Percentiles rank a stretch among this genome's conserved stretches.
Evolutionary conservation across 1,140 invertebrate genomes (phyloP).

Genomic region (Agrilus planipennis): DNA sequence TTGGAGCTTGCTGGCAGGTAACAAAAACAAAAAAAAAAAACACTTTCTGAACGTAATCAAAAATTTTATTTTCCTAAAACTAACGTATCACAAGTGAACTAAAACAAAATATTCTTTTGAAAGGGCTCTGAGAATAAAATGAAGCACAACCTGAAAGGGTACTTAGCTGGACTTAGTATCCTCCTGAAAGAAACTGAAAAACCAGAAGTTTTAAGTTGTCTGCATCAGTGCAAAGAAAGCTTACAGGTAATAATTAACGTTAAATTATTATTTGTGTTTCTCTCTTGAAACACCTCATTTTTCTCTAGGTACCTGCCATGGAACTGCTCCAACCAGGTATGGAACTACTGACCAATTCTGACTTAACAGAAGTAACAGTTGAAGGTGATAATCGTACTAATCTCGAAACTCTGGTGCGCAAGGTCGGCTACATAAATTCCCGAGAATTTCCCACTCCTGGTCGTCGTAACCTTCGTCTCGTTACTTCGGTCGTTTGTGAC

Average conservation of each 20-base stretch:
- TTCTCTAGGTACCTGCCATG: conserved; percentile 52
- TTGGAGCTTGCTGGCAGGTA: conserved; percentile 99
- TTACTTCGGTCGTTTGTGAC: conserved; percentile 65
- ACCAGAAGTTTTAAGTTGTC: conserved; percentile 66
- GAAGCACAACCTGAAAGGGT: conserved; percentile 79
- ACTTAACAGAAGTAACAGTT: conserved; percentile 82
- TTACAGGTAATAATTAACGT: conserved; percentile 44
- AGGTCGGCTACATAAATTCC: conserved; percentile 83
- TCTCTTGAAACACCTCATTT: neutral
- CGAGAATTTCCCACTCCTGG: conserved; percentile 87
- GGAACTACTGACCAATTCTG: conserved; percentile 57
- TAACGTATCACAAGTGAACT: too few species aligned
- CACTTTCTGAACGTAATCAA: neutral
- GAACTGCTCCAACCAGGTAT: conserved; percentile 64
- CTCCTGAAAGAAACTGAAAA: conserved; percentile 70
- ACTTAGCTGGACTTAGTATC: conserved; percentile 75
- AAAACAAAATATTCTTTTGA: too few species aligned
- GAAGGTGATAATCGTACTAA: conserved; percentile 83
- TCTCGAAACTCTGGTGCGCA: conserved; percentile 73
- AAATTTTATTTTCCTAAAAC: neutral
- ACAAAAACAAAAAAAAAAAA: conserved; percentile 28
- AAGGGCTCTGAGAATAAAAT: conserved; percentile 76
- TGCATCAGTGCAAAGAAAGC: conserved; percentile 78
- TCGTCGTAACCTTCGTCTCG: conserved; percentile 72
- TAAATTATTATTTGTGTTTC: neutral